A percentile compares a stretch with the other conserved stretches of the same genome.
Evolutionary conservation across 2,888 invertebrate species (phyloP).

Genomic region (Allolobophora icterica): DNA sequence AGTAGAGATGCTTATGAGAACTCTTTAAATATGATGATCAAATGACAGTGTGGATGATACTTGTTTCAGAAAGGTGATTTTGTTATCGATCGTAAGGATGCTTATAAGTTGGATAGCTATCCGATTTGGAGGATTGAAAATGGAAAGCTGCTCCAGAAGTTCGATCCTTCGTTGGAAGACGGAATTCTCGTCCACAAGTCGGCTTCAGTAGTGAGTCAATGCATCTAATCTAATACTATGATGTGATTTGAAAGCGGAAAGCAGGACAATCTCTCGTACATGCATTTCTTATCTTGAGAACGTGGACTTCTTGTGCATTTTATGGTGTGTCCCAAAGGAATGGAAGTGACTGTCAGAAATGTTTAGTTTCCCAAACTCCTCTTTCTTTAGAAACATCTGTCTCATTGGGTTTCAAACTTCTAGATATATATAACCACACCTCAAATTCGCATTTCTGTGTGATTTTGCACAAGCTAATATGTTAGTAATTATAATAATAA

Average conservation of each 20-base stretch:
- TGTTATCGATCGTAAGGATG: slow-evolving; percentile 43
- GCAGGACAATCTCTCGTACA: background rate
- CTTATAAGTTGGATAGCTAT: slow-evolving; percentile 39
- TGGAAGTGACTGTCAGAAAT: too few species aligned
- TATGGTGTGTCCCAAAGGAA: too few species aligned
- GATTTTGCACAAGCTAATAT: too few species aligned
- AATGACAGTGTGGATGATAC: background rate
- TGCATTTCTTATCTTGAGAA: background rate
- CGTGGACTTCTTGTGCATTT: background rate
- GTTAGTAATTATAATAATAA: too few species aligned
- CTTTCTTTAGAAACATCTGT: too few species aligned
- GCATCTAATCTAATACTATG: background rate
- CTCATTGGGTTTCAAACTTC: too few species aligned
- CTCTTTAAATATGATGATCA: too few species aligned
- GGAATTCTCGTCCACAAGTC: slow-evolving; percentile 37
- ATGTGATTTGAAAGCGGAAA: background rate
- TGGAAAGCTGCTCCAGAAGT: slow-evolving; percentile 42
- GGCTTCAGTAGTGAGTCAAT: slow-evolving; percentile 38
- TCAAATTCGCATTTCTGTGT: too few species aligned
- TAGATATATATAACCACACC: too few species aligned
- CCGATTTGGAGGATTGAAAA: slow-evolving; percentile 44
- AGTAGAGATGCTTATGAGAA: background rate
- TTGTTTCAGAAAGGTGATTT: slow-evolving; percentile 42
- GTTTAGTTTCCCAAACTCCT: too few species aligned
- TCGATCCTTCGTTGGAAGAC: slow-evolving; percentile 35